phyloP scores from a whole-genome alignment of 2,113 vertebrate genomes.

The Phyllostomus discolor region DNA sequence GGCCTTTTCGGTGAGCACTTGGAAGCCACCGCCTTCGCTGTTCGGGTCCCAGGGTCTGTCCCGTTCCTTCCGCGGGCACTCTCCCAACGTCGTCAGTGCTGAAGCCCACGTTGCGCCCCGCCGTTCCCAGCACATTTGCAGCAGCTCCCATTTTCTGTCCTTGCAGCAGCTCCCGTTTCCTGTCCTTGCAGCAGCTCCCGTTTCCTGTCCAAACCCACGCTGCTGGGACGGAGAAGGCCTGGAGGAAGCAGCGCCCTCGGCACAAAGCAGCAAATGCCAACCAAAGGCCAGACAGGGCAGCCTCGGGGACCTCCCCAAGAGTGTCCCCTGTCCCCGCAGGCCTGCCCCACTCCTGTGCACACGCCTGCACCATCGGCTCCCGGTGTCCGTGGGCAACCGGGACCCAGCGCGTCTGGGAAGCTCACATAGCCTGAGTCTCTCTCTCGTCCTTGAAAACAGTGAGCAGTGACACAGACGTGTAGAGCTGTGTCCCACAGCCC shows the following conservation, averaged over 20 bases:
- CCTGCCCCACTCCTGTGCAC: no score
- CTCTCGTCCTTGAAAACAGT: background rate
- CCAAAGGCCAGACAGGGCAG: background rate
- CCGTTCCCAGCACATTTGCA: background rate
- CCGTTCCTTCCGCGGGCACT: background rate
- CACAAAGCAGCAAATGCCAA: background rate
- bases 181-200: background rate
- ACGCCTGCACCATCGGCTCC: no score
- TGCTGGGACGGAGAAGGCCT: background rate
- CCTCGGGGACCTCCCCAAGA: background rate
- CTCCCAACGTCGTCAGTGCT: no score
- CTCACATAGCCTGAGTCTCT: no score
- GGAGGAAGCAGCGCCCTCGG: background rate
- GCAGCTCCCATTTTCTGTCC: background rate
- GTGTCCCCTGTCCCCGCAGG: fast-evolving
- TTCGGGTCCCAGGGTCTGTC: background rate
- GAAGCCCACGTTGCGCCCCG: fast-evolving
- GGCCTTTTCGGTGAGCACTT: fast-evolving
- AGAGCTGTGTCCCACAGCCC: no score
- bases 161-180: background rate
- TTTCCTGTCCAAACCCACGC: background rate
- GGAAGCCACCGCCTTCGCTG: background rate
- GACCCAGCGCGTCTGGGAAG: background rate
- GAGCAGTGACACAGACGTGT: background rate
- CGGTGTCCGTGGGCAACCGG: no score